Evolutionary conservation across 2,888 invertebrate genomes (phyloP), one percentile per base, ranked within the genome.

Genomic region (Hydrotaea cyrtoneurina): DNA sequence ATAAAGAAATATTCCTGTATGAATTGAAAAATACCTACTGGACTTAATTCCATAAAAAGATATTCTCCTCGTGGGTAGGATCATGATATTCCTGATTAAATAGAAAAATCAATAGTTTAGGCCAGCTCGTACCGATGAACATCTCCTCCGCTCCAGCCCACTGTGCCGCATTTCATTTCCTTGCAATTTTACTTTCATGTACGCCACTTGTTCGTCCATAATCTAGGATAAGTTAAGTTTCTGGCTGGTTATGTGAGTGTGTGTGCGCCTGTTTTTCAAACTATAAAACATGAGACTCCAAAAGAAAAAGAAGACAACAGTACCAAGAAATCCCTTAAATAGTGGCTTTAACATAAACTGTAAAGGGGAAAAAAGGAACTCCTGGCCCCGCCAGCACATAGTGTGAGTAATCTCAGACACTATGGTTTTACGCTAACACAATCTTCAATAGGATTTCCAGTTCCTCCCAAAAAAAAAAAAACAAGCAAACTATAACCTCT

Each of bases 291-390:
- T 26, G n/a, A n/a, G 31, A 19, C 31, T 31, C 31, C 2, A 31
- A 31, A 31, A 31, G 71, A n/a, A 66, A 66, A 36, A 36, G 26
- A 4, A 26, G 46, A n/a, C n/a, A 69, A 72, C 13, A 69, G 69
- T 53, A 80, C 43, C 80, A 82, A 43, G 66, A 87, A 86, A 87
- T 88, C 85, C 83, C 86, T 87, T 88, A 87, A 87, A 86, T 85
- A 85, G 79, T 86, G 78, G 21, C 80, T 80, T 79, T 69, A 69
- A 69, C 46, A 39, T 23, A 59, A 21, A 46, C 46, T 11, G 2
- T 15, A 43, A 72, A 73, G 80, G 74, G 31, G 2, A 21, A 43
- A 72, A 73, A 83, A 77, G 31, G 43, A 69, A 83, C 75, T 78
- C 19, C 71, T 36, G 55, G 19, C 21, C 15, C 4, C 46, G 36